phyloP scores from a whole-genome alignment of 1,140 invertebrate genomes.

The Drosophila ogumai region DNA sequence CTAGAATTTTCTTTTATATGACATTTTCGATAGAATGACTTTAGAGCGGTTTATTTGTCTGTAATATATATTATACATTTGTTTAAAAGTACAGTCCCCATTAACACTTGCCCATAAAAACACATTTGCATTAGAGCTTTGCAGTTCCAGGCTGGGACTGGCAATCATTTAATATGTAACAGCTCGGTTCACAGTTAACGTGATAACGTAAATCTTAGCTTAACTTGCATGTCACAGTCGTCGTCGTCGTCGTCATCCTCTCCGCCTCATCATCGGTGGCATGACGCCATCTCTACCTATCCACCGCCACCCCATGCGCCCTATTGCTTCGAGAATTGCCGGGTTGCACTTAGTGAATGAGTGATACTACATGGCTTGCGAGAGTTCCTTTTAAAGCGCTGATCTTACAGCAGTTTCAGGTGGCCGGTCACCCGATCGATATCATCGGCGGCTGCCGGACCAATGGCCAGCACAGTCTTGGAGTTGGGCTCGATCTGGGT shows the following conservation, averaged over 20 bases:
- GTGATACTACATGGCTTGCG: slow-evolving; percentile 30
- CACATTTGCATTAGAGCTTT: slow-evolving; percentile 24
- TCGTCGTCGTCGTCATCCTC: slow-evolving; percentile 30
- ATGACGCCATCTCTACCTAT: slow-evolving; percentile 12
- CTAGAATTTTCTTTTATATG: too few species aligned
- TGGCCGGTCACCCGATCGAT: slow-evolving; percentile 95
- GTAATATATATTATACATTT: too few species aligned
- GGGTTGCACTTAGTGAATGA: slow-evolving; percentile 29
- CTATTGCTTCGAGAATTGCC: slow-evolving; percentile 69
- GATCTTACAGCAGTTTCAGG: slow-evolving; percentile 91
- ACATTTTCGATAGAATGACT: too few species aligned
- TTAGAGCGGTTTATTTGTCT: too few species aligned
- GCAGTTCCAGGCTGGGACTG: slow-evolving; percentile 35
- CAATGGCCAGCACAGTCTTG: slow-evolving; percentile 94
- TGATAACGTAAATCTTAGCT: slow-evolving; percentile 53
- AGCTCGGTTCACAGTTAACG: slow-evolving; percentile 64
- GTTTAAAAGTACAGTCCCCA: too few species aligned
- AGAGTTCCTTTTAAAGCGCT: slow-evolving; percentile 4
- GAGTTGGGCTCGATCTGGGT: slow-evolving; percentile 95
- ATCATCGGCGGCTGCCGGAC: slow-evolving; percentile 91
- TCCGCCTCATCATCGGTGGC: slow-evolving; percentile 2
- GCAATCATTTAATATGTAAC: slow-evolving; percentile 62
- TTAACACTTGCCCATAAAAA: slow-evolving; percentile 2
- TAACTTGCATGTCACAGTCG: slow-evolving; percentile 64
- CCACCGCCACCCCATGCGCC: slow-evolving; percentile 15